Base-by-base conservation (phyloP, 2,113 vertebrate species). In the Apodemus sylvaticus region DNA sequence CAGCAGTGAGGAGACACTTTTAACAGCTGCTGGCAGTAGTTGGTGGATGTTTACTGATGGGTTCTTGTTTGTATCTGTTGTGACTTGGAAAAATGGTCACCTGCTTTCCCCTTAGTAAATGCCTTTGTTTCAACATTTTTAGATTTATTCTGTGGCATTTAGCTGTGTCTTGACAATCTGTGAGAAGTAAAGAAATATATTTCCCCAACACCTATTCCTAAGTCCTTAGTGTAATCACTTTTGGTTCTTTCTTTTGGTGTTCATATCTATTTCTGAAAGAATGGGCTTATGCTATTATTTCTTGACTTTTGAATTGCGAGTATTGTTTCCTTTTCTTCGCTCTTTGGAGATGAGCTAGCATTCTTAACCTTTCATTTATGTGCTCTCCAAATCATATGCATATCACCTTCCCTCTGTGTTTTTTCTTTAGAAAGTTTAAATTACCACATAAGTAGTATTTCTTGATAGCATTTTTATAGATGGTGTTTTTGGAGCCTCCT, bases 101-200 rank as follows among this genome's bases (percentile, higher is more conserved):
- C 22, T 78, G 45, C 78, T 93, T 66, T 36, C 1, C 39, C 22
- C 26, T 85, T 64, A 96, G 71, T 78, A 97, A 96, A 71, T 86
- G 31, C 17, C 90, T 97, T 86, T 96, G 85, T 86, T 29, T 94
- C 93, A 70, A 10, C 53, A 93, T 89, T 91, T 91, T 76, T 87
- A 93, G 51, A 85, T 94, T 95, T 60, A 94, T 70, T 86, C 91
- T 39, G 45, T 68, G 19, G 2, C 68, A 93, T 93, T 96, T 95
- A 79, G 73, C 62, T 93, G 13, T 68, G n/a, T 96, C 53, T 74
- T 90, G 68, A 79, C 39, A 93, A 42, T 3, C 10, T 91, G 89
- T 64, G 24, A 91, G 91, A 97, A 90, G n/a, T 90, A 93, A 86
- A 92, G 74, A 42, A 92, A 89, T 93, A 76, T 34, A 92, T 42